Base-by-base conservation (phyloP, 2,113 vertebrate species). In the Porphyrio hochstetteri region DNA sequence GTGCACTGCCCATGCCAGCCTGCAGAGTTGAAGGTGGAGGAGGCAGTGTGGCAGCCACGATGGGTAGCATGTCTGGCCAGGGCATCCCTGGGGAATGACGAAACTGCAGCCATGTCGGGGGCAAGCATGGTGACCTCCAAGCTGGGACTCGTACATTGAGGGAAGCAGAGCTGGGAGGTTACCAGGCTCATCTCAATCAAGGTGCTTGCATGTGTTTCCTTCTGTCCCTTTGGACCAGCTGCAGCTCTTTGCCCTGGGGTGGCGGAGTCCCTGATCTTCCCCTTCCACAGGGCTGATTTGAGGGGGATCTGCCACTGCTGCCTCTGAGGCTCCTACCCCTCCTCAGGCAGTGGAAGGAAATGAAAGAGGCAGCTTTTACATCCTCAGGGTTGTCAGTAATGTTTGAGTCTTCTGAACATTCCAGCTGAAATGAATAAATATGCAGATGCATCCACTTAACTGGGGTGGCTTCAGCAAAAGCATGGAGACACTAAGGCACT, bases 1-100 rank as follows among this genome's bases (percentile, higher is more conserved):
- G 4, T 0, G 0, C 35, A 70, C 56, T 92, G 65, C 46, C 13
- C 0, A 0, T 71, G 65, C 29, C 64, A 57, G 36, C 0, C 2
- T 44, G 50, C 40, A 28, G 71, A 79, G 63, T 48, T 53, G 68
- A 42, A 42, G 1, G 1, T 1, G 13, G 19, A 68, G 25, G 5
- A 33, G 35, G 12, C 67, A 10, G 2, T 1, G 2, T 24, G 50
- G 35, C 50, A 56, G 55, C 25, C 0, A 0, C 6, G 35, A 20
- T 42, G 90, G 36, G 38, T 72, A 77, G 53, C 40, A 33, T 3
- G 2, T 29, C 36, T 63, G 31, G 6, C 40, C 0, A 1, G 31
- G 28, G 14, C 35, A 67, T 42, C 35, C 24, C 10, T 0, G 1
- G 0, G 3, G 16, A 11, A 13, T 28, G 56, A 56, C 5, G 3